Percentiles rank a stretch among this genome's conserved stretches.
Conservation (phyloP, 1,140 invertebrate genomes). For the Drosophila aff. region DNA sequence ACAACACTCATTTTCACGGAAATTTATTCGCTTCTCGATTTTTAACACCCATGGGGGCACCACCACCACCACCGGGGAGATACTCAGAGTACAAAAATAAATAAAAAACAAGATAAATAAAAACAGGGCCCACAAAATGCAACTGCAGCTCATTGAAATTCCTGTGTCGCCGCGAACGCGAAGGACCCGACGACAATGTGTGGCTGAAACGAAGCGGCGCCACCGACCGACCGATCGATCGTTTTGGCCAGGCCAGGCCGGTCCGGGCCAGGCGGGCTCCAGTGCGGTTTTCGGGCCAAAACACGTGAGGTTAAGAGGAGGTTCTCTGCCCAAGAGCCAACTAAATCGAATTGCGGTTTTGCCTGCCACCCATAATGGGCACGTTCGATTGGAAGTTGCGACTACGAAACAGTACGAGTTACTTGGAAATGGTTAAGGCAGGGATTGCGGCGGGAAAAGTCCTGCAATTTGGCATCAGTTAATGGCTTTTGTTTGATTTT, state of each 20-base stretch:
- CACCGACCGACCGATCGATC: constrained; percentile 31
- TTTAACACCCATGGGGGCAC: constrained; percentile 80
- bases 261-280: constrained; percentile 11
- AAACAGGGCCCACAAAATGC: constrained; percentile 44
- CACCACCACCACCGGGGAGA: constrained; percentile 2
- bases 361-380: constrained; percentile 28
- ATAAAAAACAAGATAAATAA: constrained; percentile 43
- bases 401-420: constrained; percentile 3
- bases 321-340: constrained; percentile 24
- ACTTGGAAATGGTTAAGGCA: constrained; percentile 6
- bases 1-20: constrained; percentile 31
- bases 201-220: constrained; percentile 30
- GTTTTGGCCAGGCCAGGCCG: constrained; percentile 19
- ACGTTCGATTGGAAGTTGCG: constrained; percentile 44
- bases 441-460: constrained; percentile 3
- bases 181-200: constrained; percentile 9
- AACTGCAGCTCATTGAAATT: constrained; percentile 55
- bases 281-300: constrained; percentile 34
- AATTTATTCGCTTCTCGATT: constrained; percentile 78
- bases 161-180: constrained; percentile 27
- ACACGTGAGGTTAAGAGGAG: constrained; percentile 43
- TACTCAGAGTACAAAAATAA: constrained; percentile 27
- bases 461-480: constrained; percentile 29
- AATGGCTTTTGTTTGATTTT: constrained; percentile 8
- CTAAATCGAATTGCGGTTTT: constrained; percentile 44